Base-by-base conservation (phyloP, 2,797 vertebrate species). In the Anguilla anguilla region DNA sequence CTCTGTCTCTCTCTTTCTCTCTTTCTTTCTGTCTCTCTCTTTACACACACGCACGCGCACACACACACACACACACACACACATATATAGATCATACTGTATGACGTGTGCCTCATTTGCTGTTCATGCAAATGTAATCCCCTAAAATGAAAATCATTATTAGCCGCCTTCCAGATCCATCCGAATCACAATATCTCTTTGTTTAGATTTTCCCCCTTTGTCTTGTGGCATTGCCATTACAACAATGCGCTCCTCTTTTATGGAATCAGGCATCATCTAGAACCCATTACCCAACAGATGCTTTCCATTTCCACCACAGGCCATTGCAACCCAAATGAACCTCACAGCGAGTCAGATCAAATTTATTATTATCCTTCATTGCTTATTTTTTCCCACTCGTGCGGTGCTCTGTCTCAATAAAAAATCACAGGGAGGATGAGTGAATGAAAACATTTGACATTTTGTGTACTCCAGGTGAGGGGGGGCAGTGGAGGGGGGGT, bases 51-150 rank as follows among this genome's bases (percentile, higher is more conserved):
- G 4, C 49, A 51, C 49, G 35, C 35, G 49, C 9, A 51, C 9
- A 51, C 9, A 51, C 9, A 51, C 9, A 51, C 9, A 51, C 9
- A 51, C 9, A 51, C 9, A 51, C 9, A 51, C 9, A 51, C 7
- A 31, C 31, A 31, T 31, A 31, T 35, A 35, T 35, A 35, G 35
- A 43, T 77, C 39, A 69, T 55, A 69, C 67, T 69, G 67, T 72
- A n/a, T 31, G 6, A 4, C 25, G 19, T 94, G 93, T 86, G 82
- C 92, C 92, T 92, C 89, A 88, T 93, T 93, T 88, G 92, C 89
- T 92, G 93, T 93, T 94, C 92, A 95, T 95, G 94, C 94, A 95
- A 95, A 96, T 95, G 35, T 59, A 91, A 91, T 93, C 90, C 86
- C 89, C 88, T 90, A 93, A 92, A 92, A 92, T 93, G 90, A 91